Evolutionary conservation across 1,140 invertebrate genomes (phyloP).

Genomic region (Drosophila seguyi): DNA sequence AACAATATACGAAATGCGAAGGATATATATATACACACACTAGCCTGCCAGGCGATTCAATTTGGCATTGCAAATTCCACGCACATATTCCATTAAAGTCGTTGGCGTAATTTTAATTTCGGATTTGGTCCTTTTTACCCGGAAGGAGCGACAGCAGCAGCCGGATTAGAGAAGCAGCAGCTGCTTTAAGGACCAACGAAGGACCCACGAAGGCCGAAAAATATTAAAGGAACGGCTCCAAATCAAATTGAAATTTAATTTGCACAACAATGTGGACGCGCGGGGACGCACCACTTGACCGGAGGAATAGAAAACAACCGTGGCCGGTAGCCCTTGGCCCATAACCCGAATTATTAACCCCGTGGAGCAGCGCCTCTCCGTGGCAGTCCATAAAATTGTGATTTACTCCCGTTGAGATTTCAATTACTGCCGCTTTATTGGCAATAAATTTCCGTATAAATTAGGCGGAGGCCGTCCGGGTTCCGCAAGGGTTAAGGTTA

Average conservation of each 20-base stretch:
- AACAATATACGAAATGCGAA: constrained; percentile 26
- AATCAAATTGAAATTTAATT: constrained; percentile 82
- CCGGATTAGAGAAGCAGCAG: constrained; percentile 30
- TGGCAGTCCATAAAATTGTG: constrained; percentile 80
- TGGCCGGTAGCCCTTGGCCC: not conserved
- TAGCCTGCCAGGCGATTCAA: constrained; percentile 30
- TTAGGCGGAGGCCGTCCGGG: constrained; percentile 54
- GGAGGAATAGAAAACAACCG: constrained; percentile 37
- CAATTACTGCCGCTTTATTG: constrained; percentile 83
- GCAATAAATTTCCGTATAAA: constrained; percentile 82
- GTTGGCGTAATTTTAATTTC: constrained; percentile 76
- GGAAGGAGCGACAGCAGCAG: constrained; percentile 6
- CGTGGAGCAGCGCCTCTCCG: constrained; percentile 25
- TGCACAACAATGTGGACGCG: constrained; percentile 62
- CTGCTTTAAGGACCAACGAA: constrained; percentile 18
- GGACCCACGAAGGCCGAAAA: not conserved
- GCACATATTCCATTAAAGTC: constrained; percentile 77
- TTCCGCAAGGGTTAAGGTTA: constrained; percentile 51
- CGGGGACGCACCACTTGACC: constrained; percentile 21
- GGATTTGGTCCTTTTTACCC: constrained; percentile 52
- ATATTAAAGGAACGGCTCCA: constrained; percentile 47
- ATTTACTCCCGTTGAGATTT: constrained; percentile 81
- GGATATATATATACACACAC: constrained; percentile 18
- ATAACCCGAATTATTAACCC: constrained; percentile 66
- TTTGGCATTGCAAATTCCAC: constrained; percentile 55